These are phyloP conservation scores for Pecten maximus DNA, from an alignment of 2,888 invertebrate genomes.

Conservation along the genomic window DNA sequence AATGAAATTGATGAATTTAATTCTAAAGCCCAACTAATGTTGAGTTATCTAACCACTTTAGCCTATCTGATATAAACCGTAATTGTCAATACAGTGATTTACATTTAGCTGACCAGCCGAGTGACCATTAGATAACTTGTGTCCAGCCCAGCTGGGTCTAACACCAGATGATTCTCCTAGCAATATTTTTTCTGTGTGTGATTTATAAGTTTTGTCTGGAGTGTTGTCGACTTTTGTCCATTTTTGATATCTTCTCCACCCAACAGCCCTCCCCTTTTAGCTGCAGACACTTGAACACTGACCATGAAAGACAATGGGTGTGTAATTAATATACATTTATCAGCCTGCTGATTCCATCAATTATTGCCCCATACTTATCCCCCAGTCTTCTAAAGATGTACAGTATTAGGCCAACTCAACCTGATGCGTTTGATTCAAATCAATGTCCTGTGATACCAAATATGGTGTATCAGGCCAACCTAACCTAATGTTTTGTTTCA, in stretches of 20 bases:
- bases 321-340: conserved; percentile 32
- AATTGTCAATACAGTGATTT: neutral
- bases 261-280: conserved; percentile 20
- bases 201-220: conserved; percentile 29
- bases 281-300: conserved; percentile 26
- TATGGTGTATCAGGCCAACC: neutral
- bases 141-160: neutral
- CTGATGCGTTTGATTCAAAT: conserved; percentile 9
- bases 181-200: neutral
- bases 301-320: conserved; percentile 33
- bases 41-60: neutral
- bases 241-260: conserved; percentile 24
- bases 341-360: conserved; percentile 4
- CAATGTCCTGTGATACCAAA: neutral
- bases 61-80: neutral
- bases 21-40: too few relatives aligned
- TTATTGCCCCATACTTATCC: conserved; percentile 28
- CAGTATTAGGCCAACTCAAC: neutral
- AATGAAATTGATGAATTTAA: too few relatives aligned
- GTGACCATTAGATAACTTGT: conserved; percentile 25
- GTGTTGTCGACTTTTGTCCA: conserved; percentile 25
- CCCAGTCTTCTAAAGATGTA: neutral
- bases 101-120: neutral
- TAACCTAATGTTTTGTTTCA: neutral
- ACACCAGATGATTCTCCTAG: conserved; percentile 1